phyloP scores from a whole-genome alignment of 2,888 invertebrate species.

The Autographa pulchrina region DNA sequence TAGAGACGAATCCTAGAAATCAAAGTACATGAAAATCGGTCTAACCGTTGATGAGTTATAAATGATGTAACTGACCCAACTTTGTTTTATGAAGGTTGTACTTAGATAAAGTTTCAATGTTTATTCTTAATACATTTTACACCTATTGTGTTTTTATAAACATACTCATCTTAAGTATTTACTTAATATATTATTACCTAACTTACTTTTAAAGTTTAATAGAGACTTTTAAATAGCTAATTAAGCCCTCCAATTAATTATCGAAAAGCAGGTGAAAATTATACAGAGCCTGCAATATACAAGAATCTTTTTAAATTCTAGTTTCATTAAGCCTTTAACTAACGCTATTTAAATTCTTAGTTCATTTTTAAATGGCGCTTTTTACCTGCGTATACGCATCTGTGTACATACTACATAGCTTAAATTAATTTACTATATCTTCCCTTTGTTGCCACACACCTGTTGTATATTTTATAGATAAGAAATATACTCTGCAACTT shows the following conservation, averaged over 20 bases:
- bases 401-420: constrained; percentile 39
- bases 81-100: no score
- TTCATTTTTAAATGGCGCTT: constrained; percentile 37
- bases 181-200: not conserved
- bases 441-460: constrained; percentile 54
- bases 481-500: constrained; percentile 48
- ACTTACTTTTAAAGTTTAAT: not conserved
- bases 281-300: constrained; percentile 23
- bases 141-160: not conserved
- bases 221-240: constrained; percentile 2
- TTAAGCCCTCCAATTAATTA: constrained; percentile 32
- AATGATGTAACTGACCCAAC: no score
- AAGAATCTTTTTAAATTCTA: constrained; percentile 44
- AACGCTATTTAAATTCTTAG: constrained; percentile 36
- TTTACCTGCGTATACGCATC: constrained; percentile 41
- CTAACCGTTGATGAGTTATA: no score
- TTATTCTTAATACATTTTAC: no score
- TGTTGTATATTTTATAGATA: constrained; percentile 63
- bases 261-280: constrained; percentile 49
- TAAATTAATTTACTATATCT: constrained; percentile 61
- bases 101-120: no score
- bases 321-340: constrained; percentile 38
- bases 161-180: not conserved
- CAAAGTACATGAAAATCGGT: no score
- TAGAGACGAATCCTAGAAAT: no score